Base-by-base conservation (phyloP, 2,797 vertebrate species). In the Intellagama lesueurii region DNA sequence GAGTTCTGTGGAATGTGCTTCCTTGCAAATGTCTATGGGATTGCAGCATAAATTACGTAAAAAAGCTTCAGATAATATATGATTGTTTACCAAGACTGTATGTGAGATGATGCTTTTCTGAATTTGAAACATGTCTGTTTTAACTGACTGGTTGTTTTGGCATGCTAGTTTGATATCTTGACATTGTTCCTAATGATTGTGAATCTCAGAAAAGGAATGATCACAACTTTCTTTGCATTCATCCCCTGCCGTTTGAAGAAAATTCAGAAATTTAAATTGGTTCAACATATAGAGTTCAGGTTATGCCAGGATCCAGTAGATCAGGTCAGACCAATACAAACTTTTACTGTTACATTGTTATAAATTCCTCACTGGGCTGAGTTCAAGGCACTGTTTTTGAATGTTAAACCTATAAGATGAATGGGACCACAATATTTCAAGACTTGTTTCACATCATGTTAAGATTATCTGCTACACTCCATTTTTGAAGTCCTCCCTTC, bases 31-130 rank as follows among this genome's bases (percentile, higher is more conserved):
- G 7, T 32, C 7, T 49, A 30, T 9, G 69, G 14, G 66, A 83
- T n/a, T 68, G 3, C 40, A 47, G 26, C 35, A 14, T 69, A 47
- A 85, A 26, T 17, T 75, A 83, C 92, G n/a, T 83, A 16, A 7
- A 75, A 7, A 86, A 89, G 89, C 47, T 81, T 75, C 0, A 85
- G 44, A 11, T 79, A 82, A 32, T 78, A 75, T 19, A 28, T 79
- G 47, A 73, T 35, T 70, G 56, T 73, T 56, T 60, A 52, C 81
- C 92, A 91, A 0, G 12, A 91, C 30, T 83, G 1, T 0, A 72
- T 47, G 0, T 64, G 3, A 85, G 90, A 85, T 92, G 73, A n/a
- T 87, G 88, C 4, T 56, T 88, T 91, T 84, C 60, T 83, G 72
- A 76, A 35, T n/a, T 47, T 24, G 73, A 12, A 14, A 5, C 17